Evolutionary conservation across 2,888 invertebrate genomes (phyloP).

Genomic region (Drosophila meridionalis): DNA sequence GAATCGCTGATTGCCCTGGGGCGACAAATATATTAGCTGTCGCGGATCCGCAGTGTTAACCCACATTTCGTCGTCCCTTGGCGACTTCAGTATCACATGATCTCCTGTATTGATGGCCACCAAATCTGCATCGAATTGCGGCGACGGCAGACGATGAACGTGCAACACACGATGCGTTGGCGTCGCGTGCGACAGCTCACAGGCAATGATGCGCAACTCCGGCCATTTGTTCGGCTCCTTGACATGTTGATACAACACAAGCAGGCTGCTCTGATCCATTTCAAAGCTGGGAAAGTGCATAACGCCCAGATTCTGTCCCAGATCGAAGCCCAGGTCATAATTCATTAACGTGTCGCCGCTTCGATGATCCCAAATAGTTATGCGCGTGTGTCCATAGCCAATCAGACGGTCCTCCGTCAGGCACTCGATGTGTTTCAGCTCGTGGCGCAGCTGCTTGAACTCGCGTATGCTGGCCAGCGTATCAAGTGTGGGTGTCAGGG

Average conservation of each 20-base stretch:
- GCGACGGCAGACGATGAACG: slow-evolving; percentile 72
- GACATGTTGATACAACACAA: slow-evolving; percentile 74
- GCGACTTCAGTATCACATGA: slow-evolving; percentile 76
- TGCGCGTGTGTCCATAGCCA: slow-evolving; percentile 82
- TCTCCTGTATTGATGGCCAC: slow-evolving; percentile 79
- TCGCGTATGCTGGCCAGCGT: slow-evolving; percentile 84
- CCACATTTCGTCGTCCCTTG: slow-evolving; percentile 81
- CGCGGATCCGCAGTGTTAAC: slow-evolving; percentile 78
- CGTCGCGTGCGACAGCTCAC: slow-evolving; percentile 78
- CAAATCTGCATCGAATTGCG: slow-evolving; percentile 70
- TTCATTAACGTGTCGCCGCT: slow-evolving; percentile 84
- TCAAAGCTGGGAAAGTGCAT: slow-evolving; percentile 81
- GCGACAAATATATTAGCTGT: slow-evolving; percentile 70
- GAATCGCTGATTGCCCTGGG: slow-evolving; percentile 70
- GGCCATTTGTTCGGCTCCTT: slow-evolving; percentile 43
- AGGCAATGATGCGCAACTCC: slow-evolving; percentile 80
- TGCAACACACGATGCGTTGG: slow-evolving; percentile 82
- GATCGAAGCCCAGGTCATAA: slow-evolving; percentile 80
- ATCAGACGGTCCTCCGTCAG: slow-evolving; percentile 83
- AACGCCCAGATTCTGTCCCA: slow-evolving; percentile 82
- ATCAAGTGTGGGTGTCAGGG: slow-evolving; percentile 83
- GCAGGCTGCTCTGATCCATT: slow-evolving; percentile 78
- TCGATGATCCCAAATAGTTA: slow-evolving; percentile 84
- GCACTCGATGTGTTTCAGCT: slow-evolving; percentile 81
- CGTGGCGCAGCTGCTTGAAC: slow-evolving; percentile 83